Conservation (phyloP, 2,797 vertebrate genomes). For the Silurus aristotelis region DNA sequence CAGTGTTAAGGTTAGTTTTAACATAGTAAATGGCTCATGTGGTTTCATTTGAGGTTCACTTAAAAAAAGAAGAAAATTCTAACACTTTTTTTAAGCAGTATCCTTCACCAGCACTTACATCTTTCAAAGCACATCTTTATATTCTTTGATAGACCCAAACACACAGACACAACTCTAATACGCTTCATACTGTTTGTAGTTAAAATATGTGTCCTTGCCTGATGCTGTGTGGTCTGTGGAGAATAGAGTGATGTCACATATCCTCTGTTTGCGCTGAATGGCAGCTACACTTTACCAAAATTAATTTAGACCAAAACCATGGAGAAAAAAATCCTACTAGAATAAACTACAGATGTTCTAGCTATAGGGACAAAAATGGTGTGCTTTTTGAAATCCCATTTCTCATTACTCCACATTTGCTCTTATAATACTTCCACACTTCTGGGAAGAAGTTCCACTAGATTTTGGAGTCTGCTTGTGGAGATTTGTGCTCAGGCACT, state of each 20-base stretch:
- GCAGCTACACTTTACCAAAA: background rate
- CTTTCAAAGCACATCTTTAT: slow-evolving; percentile 5
- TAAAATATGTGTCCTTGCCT: background rate
- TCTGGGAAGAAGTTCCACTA: too few species aligned
- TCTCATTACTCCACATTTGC: too few species aligned
- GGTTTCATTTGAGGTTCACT: background rate
- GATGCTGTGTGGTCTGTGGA: background rate
- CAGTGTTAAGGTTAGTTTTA: background rate
- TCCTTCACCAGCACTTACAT: background rate
- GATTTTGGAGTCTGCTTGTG: too few species aligned
- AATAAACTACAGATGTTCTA: background rate
- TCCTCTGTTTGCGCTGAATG: background rate
- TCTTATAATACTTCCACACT: too few species aligned
- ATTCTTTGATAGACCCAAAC: background rate
- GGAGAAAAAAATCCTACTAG: background rate
- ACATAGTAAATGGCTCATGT: background rate
- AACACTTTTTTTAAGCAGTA: background rate
- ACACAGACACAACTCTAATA: background rate
- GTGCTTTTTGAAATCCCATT: too few species aligned
- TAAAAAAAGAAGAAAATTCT: background rate
- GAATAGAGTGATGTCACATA: background rate
- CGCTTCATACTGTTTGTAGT: background rate
- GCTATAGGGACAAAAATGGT: background rate
- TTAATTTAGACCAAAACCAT: background rate
- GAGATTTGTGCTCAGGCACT: too few species aligned